A percentile compares a stretch with the other conserved stretches of the same genome.
Evolutionary conservation across 2,888 invertebrate genomes (phyloP).

Genomic region (Vesta saturnalis): DNA sequence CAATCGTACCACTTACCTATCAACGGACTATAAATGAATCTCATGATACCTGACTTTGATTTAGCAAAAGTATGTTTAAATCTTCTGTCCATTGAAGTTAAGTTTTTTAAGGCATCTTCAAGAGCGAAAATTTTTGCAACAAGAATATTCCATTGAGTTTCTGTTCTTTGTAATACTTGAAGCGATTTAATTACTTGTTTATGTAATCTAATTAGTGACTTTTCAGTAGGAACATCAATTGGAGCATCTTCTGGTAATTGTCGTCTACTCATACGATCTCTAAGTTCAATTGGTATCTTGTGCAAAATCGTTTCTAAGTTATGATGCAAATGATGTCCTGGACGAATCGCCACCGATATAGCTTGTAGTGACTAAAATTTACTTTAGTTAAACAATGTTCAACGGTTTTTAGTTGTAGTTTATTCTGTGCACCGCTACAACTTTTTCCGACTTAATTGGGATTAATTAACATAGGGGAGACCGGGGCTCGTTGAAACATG

Average conservation of each 20-base stretch:
- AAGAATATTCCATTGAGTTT: constrained; percentile 92
- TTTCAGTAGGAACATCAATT: constrained; percentile 78
- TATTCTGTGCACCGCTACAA: too few species aligned
- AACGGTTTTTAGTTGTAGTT: too few species aligned
- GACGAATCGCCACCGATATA: constrained; percentile 78
- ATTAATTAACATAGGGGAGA: too few species aligned
- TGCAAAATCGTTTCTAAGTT: constrained; percentile 90
- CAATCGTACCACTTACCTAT: constrained; percentile 64
- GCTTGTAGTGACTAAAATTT: constrained; percentile 82
- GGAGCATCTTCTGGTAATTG: constrained; percentile 69
- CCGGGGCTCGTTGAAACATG: too few species aligned
- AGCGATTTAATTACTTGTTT: constrained; percentile 90
- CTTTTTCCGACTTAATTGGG: too few species aligned
- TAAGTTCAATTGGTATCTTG: constrained; percentile 83
- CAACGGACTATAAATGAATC: constrained; percentile 73
- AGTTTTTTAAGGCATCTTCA: constrained; percentile 89
- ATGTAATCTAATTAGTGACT: constrained; percentile 88
- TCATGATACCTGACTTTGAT: constrained; percentile 67
- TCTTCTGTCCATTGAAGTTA: constrained; percentile 67
- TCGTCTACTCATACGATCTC: constrained; percentile 77
- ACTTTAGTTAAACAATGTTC: neutral
- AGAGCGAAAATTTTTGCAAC: constrained; percentile 82
- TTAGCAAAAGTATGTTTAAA: constrained; percentile 78
- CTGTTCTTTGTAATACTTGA: constrained; percentile 92
- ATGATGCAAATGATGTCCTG: constrained; percentile 78